phyloP scores from a whole-genome alignment of 1,140 invertebrate genomes.

The Pseudomyrmex dendroicus region DNA sequence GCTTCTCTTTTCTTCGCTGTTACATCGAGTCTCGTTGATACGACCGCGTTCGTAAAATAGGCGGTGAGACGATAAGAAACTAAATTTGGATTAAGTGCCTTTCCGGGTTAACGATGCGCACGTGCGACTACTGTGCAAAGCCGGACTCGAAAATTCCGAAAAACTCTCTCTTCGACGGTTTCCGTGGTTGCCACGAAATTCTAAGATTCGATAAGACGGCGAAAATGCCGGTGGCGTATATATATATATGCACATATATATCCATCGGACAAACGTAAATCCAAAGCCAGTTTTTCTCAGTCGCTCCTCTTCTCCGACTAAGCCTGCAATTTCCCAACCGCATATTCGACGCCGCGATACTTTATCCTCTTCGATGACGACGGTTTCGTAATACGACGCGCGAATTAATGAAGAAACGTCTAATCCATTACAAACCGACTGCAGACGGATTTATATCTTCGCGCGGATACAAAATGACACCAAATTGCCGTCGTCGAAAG shows the following conservation, averaged over 20 bases:
- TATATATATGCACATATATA: conserved; percentile 1
- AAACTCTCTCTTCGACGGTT: conserved; percentile 3
- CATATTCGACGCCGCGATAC: conserved; percentile 50
- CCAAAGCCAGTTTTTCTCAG: conserved; percentile 57
- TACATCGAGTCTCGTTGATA: not conserved
- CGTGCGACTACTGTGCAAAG: not conserved
- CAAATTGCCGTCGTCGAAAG: not conserved
- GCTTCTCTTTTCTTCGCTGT: not conserved
- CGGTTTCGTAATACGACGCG: conserved; percentile 15
- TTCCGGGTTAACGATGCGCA: conserved; percentile 18
- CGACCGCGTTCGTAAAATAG: conserved; percentile 21
- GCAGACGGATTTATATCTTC: conserved; percentile 19
- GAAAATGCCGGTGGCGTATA: not conserved
- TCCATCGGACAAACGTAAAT: conserved; percentile 56
- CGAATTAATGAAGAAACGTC: conserved; percentile 48
- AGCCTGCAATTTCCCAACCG: conserved; percentile 46
- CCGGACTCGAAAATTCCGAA: conserved; percentile 12
- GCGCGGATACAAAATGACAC: not conserved
- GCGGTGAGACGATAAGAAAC: conserved; percentile 43
- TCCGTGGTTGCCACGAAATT: not conserved
- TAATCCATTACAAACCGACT: conserved; percentile 35
- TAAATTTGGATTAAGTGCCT: conserved; percentile 24
- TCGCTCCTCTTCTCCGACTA: conserved; percentile 28
- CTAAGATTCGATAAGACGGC: conserved; percentile 39
- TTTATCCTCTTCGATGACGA: conserved; percentile 36